Conservation (phyloP, 1,140 invertebrate species). For the Euglossa dilemma region DNA sequence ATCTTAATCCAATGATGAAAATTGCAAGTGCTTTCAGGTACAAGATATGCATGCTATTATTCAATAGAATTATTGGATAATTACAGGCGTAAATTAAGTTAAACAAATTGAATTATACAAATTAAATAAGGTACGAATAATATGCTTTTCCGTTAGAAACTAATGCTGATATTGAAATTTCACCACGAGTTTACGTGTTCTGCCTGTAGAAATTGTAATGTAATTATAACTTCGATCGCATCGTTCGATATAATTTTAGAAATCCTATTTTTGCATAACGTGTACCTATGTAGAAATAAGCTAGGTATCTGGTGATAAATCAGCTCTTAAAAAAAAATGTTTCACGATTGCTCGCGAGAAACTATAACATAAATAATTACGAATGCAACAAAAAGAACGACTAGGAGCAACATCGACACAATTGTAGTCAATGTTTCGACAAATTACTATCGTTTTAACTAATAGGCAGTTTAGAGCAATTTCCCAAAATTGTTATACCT, state of each 20-base stretch:
- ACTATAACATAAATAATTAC: conserved; percentile 60
- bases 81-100: background rate
- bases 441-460: conserved; percentile 33
- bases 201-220: conserved; percentile 38
- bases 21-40: conserved; percentile 58
- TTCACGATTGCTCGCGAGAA: conserved; percentile 20
- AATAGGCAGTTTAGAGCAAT: conserved; percentile 14
- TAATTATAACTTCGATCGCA: conserved; percentile 7
- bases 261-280: conserved; percentile 48
- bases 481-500: conserved; percentile 10
- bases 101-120: background rate
- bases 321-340: conserved; percentile 3
- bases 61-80: conserved; percentile 1
- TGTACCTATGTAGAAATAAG: conserved; percentile 56
- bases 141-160: background rate
- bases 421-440: conserved; percentile 25
- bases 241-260: background rate
- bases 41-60: conserved; percentile 64
- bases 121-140: background rate
- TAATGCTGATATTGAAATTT: background rate
- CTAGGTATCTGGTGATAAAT: background rate
- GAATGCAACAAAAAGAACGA: conserved; percentile 62
- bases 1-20: background rate
- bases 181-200: conserved; percentile 13
- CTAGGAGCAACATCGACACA: conserved; percentile 65